Conservation (phyloP, 2,113 vertebrate species). For the Bettongia penicillata region DNA sequence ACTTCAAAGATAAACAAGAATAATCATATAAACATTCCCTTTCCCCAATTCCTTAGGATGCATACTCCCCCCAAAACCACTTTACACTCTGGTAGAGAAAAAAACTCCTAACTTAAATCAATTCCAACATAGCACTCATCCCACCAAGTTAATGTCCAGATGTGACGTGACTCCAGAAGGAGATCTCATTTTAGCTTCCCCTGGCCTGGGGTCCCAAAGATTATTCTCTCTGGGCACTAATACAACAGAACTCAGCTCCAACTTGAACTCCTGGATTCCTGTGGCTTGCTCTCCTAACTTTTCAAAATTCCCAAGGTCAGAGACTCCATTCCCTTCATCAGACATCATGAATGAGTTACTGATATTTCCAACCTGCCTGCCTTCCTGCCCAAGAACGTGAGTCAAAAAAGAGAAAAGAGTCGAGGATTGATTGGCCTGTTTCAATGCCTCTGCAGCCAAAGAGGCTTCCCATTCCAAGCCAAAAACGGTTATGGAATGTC, state of each 20-base stretch:
- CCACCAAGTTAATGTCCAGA: neutral
- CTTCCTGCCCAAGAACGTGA: neutral
- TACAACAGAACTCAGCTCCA: neutral
- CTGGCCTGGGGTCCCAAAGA: neutral
- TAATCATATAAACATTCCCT: neutral
- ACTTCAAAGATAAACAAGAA: neutral
- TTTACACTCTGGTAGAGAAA: neutral
- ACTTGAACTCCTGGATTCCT: neutral
- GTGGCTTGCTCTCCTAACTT: neutral
- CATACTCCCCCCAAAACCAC: neutral
- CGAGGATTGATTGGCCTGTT: neutral
- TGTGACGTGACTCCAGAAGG: neutral
- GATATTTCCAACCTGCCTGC: neutral
- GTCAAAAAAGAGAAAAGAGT: neutral
- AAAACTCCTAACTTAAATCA: neutral
- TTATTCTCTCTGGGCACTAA: neutral
- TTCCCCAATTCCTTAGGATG: neutral
- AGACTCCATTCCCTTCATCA: neutral
- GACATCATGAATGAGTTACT: neutral
- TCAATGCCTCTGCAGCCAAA: neutral
- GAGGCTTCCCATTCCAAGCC: neutral
- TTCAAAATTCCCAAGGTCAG: neutral
- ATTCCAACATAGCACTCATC: neutral
- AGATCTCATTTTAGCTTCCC: neutral
- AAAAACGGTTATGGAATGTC: neutral